Percentiles rank a stretch among this genome's conserved stretches.
These are phyloP conservation scores for Calosoma granatense DNA, from an alignment of 1,140 invertebrate species.

Conservation along the genomic window DNA sequence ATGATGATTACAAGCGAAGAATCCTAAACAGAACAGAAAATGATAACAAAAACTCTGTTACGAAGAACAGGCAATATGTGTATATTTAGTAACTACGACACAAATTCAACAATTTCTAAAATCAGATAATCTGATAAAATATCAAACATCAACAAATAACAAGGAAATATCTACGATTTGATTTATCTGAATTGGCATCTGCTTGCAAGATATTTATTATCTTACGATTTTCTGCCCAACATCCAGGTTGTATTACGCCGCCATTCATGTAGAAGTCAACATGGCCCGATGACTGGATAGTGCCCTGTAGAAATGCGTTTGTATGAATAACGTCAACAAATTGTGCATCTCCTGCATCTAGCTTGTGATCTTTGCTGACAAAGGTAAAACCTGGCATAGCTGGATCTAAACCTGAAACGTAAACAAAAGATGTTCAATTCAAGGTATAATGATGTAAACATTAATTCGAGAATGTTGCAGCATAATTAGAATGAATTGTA, in stretches of 20 bases:
- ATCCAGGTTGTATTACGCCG: constrained; percentile 56
- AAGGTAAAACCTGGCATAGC: constrained; percentile 55
- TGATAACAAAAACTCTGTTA: not conserved
- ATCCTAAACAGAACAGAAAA: constrained; percentile 20
- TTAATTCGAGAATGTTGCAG: too few relatives aligned
- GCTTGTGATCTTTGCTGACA: constrained; percentile 40
- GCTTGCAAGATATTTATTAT: too few relatives aligned
- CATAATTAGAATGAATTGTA: not conserved
- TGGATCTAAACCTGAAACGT: constrained; percentile 49
- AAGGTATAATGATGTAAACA: too few relatives aligned
- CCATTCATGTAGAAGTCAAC: constrained; percentile 68
- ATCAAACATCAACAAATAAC: too few relatives aligned
- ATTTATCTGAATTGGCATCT: too few relatives aligned
- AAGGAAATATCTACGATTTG: too few relatives aligned
- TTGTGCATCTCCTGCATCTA: constrained; percentile 55
- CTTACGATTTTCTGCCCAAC: constrained; percentile 34
- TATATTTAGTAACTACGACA: too few relatives aligned
- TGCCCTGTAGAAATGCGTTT: constrained; percentile 55
- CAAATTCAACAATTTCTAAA: too few relatives aligned
- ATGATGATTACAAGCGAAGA: constrained; percentile 51
- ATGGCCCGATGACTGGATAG: constrained; percentile 50
- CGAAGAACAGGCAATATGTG: too few relatives aligned
- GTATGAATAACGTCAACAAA: constrained; percentile 71
- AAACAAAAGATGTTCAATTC: too few relatives aligned
- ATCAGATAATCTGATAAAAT: too few relatives aligned